Conservation (phyloP, 2,888 invertebrate genomes). For the Catotricha subobsoleta region DNA sequence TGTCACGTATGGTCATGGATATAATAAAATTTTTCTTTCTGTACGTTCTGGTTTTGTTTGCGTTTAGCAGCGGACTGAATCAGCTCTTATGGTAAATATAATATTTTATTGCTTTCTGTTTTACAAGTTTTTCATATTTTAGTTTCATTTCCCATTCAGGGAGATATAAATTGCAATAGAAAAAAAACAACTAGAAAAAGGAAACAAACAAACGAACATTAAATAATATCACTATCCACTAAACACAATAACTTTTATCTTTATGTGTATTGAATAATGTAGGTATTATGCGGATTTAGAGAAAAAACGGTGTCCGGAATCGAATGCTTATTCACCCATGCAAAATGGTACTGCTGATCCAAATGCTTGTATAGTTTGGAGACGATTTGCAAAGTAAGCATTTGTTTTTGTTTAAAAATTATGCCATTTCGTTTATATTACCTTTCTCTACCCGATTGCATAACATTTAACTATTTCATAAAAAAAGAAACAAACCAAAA, state of each 20-base stretch:
- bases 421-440: slow-evolving; percentile 1
- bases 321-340: slow-evolving; percentile 28
- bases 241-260: background rate
- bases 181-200: too few species aligned
- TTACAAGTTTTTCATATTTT: background rate
- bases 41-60: slow-evolving; percentile 79
- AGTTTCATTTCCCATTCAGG: too few species aligned
- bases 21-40: slow-evolving; percentile 93
- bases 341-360: slow-evolving; percentile 29
- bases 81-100: slow-evolving; percentile 26
- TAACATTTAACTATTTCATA: too few species aligned
- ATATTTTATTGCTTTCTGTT: background rate
- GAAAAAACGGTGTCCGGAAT: slow-evolving; percentile 56
- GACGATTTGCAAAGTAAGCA: slow-evolving; percentile 68
- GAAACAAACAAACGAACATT: too few species aligned
- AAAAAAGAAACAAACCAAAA: too few species aligned
- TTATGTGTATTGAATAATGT: background rate
- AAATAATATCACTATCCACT: background rate
- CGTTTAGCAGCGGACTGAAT: slow-evolving; percentile 74
- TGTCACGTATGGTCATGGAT: slow-evolving; percentile 87
- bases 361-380: slow-evolving; percentile 72
- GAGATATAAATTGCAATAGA: too few species aligned
- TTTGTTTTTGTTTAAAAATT: slow-evolving; percentile 3
- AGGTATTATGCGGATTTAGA: slow-evolving; percentile 88
- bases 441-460: background rate